A percentile compares a stretch with the other conserved stretches of the same genome.
phyloP scores from a whole-genome alignment of 2,888 invertebrate genomes.

The Brachyptera risi region DNA sequence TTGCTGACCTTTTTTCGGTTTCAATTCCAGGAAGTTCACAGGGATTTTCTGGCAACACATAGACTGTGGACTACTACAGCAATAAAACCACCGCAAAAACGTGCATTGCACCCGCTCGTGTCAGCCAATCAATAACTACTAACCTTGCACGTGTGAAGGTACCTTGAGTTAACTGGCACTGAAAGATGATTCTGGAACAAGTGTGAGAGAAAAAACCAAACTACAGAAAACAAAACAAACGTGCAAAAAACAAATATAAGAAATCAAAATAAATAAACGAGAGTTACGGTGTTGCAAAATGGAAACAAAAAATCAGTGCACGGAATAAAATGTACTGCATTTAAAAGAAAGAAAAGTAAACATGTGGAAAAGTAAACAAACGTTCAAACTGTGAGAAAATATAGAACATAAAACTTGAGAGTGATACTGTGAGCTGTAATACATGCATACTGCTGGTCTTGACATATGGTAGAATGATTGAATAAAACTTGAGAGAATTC shows the following conservation, averaged over 20 bases:
- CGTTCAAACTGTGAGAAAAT: constrained; percentile 29
- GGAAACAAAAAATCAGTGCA: constrained; percentile 33
- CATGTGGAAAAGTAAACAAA: constrained; percentile 29
- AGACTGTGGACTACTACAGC: no score
- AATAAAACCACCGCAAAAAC: no score
- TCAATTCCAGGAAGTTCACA: no score
- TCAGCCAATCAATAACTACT: constrained; percentile 44
- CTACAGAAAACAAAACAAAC: constrained; percentile 52
- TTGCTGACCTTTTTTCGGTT: no score
- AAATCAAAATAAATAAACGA: constrained; percentile 34
- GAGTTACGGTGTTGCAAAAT: no score
- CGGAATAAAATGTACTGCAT: constrained; percentile 28
- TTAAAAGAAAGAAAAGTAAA: constrained; percentile 34
- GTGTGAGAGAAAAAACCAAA: constrained; percentile 50
- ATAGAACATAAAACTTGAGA: constrained; percentile 36
- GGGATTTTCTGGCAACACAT: no score
- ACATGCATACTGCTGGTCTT: no score
- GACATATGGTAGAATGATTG: no score
- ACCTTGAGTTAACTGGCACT: constrained; percentile 82
- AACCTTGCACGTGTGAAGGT: constrained; percentile 77
- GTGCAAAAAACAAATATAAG: constrained; percentile 42
- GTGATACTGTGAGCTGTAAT: no score
- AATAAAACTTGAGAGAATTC: no score
- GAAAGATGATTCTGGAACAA: constrained; percentile 84
- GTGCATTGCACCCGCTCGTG: no score